Evolutionary conservation across 2,888 invertebrate species (phyloP), one percentile per base, ranked within the genome.

Genomic region (Pachliopta kotzebuea): DNA sequence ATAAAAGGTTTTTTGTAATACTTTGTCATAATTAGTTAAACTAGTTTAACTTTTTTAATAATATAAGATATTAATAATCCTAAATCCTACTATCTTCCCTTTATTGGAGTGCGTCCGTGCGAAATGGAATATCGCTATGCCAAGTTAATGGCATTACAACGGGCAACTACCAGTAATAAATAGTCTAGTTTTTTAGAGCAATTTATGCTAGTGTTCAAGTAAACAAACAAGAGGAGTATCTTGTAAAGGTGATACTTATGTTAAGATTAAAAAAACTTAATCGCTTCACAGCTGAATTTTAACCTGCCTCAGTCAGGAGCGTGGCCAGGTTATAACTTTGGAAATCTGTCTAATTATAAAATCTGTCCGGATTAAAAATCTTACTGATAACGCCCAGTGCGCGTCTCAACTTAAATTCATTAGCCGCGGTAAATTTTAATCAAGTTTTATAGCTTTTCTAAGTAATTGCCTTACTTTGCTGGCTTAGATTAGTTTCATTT

Each of bases 361-460:
- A 29, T 21, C 52, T 11, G 23, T 18, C 56, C 37, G 14, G 37
- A 37, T 37, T 37, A 37, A 37, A 7, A 17, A 37, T 42, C n/a
- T 6, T 37, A 4, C 17, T 31, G 37, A 20, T 29, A 20, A 49
- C 58, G 26, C 50, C 37, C 31, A 20, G 20, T 21, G 23, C 29
- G 52, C 31, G 18, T 37, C 29, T 49, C 23, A 26, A 31, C 31
- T 57, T 29, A 60, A 60, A 60, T 52, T 60, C 37, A 60, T 60
- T 60, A 52, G 31, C 31, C n/a, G 20, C 52, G 52, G 60, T 53
- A 53, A 23, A 20, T 60, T 59, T 60, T 52, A 52, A 23, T 60
- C 9, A 50, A 52, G 60, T 52, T 59, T 52, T 31, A 52, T 52
- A 29, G 31, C 20, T 14, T 52, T 52, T 52, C 23, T 18, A 45